Base-by-base conservation (phyloP, 2,113 vertebrate species). In the Bujurquina vittata region DNA sequence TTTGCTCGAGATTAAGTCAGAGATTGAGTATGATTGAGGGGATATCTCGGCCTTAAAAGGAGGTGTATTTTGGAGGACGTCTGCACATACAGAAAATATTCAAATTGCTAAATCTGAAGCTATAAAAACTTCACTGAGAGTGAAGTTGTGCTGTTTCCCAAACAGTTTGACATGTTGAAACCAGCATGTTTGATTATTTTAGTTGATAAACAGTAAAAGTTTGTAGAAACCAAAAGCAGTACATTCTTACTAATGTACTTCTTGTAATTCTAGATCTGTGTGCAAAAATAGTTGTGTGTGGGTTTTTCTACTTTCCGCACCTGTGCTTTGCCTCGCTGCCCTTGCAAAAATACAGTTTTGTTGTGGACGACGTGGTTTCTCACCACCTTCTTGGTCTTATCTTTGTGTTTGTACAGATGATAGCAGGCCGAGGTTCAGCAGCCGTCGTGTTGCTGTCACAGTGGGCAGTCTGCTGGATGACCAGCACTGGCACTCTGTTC, bases 401-500 rank as follows among this genome's bases (percentile, higher is more conserved):
- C 3, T 74, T 12, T 55, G 12, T 80, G 33, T 52, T 75, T 7
- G 43, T 84, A 18, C 29, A 99, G 98, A 97, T 80, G 97, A 98
- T 92, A 96, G 93, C 94, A 95, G 96, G 87, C 89, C 94, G 15
- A 96, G 96, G 81, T 96, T 96, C 88, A 96, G 96, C 81, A 96
- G 93, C 82, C 95, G 94, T 2, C 96, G 95, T 3, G 95, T 96
- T 0, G 95, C 96, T 0, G 94, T 96, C 77, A 97, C 95, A 3
- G 93, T 98, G 90, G 98, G 98, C 85, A 99, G 97, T 75, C 96
- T 99, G 77, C 94, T 99, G 81, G 98, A 99, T 49, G 98, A 99
- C 90, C 97, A 98, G 86, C 98, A 98, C 79, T 99, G 98, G 98
- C 98, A 99, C 84, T 97, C 97, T 0, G 97, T 99, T 57, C 96